These are phyloP conservation scores for Idris sp. DNA, from an alignment of 1,140 invertebrate species.

Conservation along the genomic window DNA sequence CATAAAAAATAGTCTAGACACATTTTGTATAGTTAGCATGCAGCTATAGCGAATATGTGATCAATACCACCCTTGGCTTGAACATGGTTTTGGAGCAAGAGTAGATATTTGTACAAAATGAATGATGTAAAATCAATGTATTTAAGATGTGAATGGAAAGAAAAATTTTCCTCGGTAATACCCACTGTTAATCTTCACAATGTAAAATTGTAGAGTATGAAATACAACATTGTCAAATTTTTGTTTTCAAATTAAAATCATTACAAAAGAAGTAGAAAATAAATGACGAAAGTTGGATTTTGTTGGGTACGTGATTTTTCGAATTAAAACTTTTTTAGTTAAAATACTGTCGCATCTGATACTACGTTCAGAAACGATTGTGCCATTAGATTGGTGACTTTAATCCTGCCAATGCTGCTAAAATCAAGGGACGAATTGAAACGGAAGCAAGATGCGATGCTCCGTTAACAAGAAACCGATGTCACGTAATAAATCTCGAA, in stretches of 20 bases:
- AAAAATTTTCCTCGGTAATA: conserved; percentile 2
- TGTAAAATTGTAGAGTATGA: too few relatives aligned
- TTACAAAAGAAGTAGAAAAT: too few relatives aligned
- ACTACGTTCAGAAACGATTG: conserved; percentile 30
- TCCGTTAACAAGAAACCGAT: conserved; percentile 73
- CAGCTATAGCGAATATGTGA: conserved; percentile 43
- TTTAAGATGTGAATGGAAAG: conserved; percentile 10
- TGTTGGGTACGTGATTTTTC: too few relatives aligned
- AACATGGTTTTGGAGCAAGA: conserved; percentile 42
- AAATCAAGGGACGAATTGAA: conserved; percentile 62
- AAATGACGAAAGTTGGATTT: too few relatives aligned
- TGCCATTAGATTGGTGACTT: conserved; percentile 31
- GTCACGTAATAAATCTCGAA: conserved; percentile 67
- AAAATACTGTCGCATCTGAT: conserved; percentile 28
- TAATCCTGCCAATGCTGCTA: conserved; percentile 30
- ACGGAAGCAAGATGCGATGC: conserved; percentile 63
- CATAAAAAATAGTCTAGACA: conserved; percentile 72
- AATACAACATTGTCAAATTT: too few relatives aligned
- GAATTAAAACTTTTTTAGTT: conserved; percentile 3
- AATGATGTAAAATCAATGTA: conserved; percentile 29
- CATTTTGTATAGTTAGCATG: conserved; percentile 69
- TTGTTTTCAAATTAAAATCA: too few relatives aligned
- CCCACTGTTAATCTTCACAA: too few relatives aligned
- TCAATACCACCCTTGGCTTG: conserved; percentile 61
- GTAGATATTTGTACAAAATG: conserved; percentile 47